A percentile compares a stretch with the other conserved stretches of the same genome.
These are phyloP conservation scores for Catocala fraxini DNA, from an alignment of 2,888 invertebrate species.

Conservation along the genomic window DNA sequence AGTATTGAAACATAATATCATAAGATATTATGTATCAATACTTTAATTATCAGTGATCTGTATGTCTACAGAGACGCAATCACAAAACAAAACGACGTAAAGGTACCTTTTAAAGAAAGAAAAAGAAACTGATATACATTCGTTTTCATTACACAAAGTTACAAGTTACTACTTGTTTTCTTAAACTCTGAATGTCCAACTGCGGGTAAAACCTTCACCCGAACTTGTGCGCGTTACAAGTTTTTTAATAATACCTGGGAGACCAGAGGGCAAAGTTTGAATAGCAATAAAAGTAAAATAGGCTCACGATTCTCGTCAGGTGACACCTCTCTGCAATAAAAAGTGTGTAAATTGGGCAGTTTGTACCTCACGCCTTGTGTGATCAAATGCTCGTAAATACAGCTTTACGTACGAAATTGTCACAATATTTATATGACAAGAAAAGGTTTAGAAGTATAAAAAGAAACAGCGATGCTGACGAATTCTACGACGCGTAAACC, in stretches of 20 bases:
- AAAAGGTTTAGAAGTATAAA: too few species aligned
- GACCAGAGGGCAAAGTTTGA: constrained; percentile 3
- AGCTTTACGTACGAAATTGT: too few species aligned
- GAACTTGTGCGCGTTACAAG: constrained; percentile 17
- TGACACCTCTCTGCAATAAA: not conserved
- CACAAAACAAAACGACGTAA: not conserved
- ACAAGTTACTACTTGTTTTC: constrained; percentile 13
- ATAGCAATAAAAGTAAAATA: constrained; percentile 3
- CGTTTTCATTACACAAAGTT: constrained; percentile 5
- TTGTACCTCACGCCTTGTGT: too few species aligned
- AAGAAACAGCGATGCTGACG: too few species aligned
- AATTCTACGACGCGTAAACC: too few species aligned
- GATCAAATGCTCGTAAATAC: too few species aligned
- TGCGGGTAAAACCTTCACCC: constrained; percentile 5
- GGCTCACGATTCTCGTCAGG: not conserved
- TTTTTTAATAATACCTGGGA: constrained; percentile 16
- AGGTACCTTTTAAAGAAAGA: too few species aligned
- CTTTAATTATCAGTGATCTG: too few species aligned
- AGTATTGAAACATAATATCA: too few species aligned
- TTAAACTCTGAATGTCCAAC: constrained; percentile 8
- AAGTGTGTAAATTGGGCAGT: not conserved
- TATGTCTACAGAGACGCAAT: too few species aligned
- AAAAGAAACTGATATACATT: not conserved
- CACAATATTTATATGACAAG: too few species aligned
- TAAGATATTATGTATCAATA: too few species aligned